Conservation (phyloP, 2,888 invertebrate genomes). For the Lapara coniferarum region DNA sequence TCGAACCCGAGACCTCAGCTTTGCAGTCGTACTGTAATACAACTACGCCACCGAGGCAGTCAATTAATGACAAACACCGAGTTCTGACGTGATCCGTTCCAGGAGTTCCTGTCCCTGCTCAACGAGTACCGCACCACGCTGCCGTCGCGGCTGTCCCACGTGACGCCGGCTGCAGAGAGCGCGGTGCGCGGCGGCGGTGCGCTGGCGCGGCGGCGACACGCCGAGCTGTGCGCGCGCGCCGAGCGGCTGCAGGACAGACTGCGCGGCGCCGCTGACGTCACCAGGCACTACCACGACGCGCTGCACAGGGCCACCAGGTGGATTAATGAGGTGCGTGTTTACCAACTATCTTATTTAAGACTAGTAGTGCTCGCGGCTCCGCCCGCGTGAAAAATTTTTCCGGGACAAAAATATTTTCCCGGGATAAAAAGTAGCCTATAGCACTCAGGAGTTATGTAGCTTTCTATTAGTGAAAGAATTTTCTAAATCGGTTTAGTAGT, state of each 20-base stretch:
- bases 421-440: too few relatives aligned
- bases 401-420: too few relatives aligned
- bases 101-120: slow-evolving; percentile 91
- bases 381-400: too few relatives aligned
- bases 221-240: slow-evolving; percentile 91
- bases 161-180: slow-evolving; percentile 87
- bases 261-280: slow-evolving; percentile 87
- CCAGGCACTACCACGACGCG: slow-evolving; percentile 88
- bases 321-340: slow-evolving; percentile 86
- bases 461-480: too few relatives aligned
- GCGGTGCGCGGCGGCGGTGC: slow-evolving; percentile 91
- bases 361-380: too few relatives aligned
- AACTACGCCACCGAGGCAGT: too few relatives aligned
- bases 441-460: too few relatives aligned
- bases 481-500: too few relatives aligned
- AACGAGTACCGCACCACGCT: slow-evolving; percentile 94
- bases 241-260: slow-evolving; percentile 92
- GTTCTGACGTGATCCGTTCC: too few relatives aligned
- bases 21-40: too few relatives aligned
- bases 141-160: slow-evolving; percentile 91
- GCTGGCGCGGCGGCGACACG: slow-evolving; percentile 90
- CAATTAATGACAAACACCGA: too few relatives aligned
- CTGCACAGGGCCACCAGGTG: slow-evolving; percentile 91
- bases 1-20: too few relatives aligned
- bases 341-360: background rate